These are phyloP conservation scores for Eristalis intricaria DNA, from an alignment of 2,888 invertebrate genomes.

Conservation along the genomic window DNA sequence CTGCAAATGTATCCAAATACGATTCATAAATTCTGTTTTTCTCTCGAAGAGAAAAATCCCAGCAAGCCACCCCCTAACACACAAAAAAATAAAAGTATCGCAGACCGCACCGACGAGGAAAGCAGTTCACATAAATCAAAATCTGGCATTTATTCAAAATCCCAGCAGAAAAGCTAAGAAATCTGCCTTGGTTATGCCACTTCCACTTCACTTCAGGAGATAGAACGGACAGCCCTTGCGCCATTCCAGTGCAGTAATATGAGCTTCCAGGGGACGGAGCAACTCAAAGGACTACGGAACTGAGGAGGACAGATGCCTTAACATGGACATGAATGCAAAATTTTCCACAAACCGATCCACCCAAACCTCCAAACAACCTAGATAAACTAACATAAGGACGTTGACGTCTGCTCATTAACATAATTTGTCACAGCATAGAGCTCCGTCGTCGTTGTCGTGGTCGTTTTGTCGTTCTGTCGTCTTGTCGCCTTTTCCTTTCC, in stretches of 20 bases:
- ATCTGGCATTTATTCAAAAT: conserved; percentile 71
- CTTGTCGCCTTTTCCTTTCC: background rate
- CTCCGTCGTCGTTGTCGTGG: conserved; percentile 6
- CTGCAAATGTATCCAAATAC: conserved; percentile 57
- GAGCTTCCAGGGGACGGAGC: background rate
- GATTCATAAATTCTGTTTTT: conserved; percentile 61
- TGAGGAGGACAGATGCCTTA: conserved; percentile 67
- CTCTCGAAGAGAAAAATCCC: conserved; percentile 3
- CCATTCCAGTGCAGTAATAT: conserved; percentile 46
- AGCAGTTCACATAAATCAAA: conserved; percentile 55
- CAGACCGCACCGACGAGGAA: background rate
- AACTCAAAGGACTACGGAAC: conserved; percentile 39
- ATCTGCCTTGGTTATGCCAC: conserved; percentile 45
- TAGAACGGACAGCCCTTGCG: background rate
- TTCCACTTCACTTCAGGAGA: conserved; percentile 3
- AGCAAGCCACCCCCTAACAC: background rate
- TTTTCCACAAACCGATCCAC: conserved; percentile 35
- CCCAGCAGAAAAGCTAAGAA: conserved; percentile 36
- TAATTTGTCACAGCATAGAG: conserved; percentile 71
- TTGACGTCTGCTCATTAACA: conserved; percentile 72
- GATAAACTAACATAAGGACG: conserved; percentile 68
- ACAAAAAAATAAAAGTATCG: conserved; percentile 4
- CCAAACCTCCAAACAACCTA: conserved; percentile 51
- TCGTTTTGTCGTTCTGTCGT: background rate
- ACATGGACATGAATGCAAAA: conserved; percentile 71